Conservation (phyloP, 2,797 vertebrate species). For the Brotula barbata region DNA sequence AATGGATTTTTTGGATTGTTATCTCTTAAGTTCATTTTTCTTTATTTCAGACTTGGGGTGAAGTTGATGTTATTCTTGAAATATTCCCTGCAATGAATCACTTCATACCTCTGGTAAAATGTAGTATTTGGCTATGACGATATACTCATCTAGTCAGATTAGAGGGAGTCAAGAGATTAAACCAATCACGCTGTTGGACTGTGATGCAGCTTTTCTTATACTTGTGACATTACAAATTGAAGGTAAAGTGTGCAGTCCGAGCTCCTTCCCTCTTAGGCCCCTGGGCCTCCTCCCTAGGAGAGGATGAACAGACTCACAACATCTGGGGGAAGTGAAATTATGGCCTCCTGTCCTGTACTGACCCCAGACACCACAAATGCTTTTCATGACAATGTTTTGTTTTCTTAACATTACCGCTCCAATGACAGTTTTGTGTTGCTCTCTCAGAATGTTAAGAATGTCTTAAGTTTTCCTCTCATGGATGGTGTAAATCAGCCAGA, state of each 20-base stretch:
- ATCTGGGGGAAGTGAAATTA: constrained; percentile 71
- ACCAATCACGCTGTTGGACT: not conserved
- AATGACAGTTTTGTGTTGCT: not conserved
- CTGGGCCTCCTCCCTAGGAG: constrained; percentile 33
- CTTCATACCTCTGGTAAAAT: not conserved
- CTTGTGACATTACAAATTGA: not conserved
- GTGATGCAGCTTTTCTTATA: not conserved
- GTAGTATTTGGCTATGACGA: not conserved
- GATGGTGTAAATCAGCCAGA: constrained; percentile 34
- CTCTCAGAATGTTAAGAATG: not conserved
- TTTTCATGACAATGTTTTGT: constrained; percentile 8
- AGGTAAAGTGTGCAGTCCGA: not conserved
- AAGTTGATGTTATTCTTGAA: constrained; percentile 2
- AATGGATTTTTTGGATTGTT: constrained; percentile 12
- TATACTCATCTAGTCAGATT: too few species aligned
- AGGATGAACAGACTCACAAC: constrained; percentile 52
- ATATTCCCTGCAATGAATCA: not conserved
- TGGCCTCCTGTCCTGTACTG: constrained; percentile 51
- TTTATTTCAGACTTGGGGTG: constrained; percentile 10
- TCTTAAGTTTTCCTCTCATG: constrained; percentile 1
- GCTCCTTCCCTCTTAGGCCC: not conserved
- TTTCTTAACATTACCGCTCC: not conserved
- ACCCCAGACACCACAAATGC: constrained; percentile 30
- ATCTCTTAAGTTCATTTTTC: not conserved
- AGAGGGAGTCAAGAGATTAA: not conserved